Conservation (phyloP, 2,888 invertebrate genomes). For the Tenthredo scrophulariae region DNA sequence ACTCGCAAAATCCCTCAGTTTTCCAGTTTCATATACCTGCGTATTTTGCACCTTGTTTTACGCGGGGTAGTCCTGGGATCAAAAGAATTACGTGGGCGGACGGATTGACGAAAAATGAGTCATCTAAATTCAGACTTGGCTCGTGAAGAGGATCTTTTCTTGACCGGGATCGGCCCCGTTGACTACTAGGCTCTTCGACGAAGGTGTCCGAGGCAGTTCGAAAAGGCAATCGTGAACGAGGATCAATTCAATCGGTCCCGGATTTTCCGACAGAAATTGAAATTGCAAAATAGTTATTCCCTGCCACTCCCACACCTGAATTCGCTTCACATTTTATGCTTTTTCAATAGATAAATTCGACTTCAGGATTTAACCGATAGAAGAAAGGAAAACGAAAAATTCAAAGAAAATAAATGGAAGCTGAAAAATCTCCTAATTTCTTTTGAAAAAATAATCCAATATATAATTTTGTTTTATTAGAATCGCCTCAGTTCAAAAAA, state of each 20-base stretch:
- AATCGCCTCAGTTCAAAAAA: not conserved
- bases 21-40: not conserved
- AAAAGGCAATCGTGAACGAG: conserved; percentile 41
- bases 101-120: conserved; percentile 44
- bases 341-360: conserved; percentile 48
- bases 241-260: conserved; percentile 43
- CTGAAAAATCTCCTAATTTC: not conserved
- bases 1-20: conserved; percentile 11
- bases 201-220: conserved; percentile 23
- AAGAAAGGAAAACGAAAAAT: conserved; percentile 14
- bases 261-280: conserved; percentile 51
- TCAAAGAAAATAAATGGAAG: not conserved
- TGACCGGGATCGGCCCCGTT: conserved; percentile 41
- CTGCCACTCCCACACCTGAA: not conserved
- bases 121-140: conserved; percentile 47
- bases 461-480: not conserved
- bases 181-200: conserved; percentile 18
- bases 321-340: conserved; percentile 44
- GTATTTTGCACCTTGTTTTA: conserved; percentile 33
- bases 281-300: conserved; percentile 51
- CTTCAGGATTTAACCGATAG: not conserved
- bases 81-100: conserved; percentile 35
- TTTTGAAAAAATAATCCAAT: not conserved
- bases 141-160: conserved; percentile 49
- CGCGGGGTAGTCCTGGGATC: conserved; percentile 4